Evolutionary conservation across 2,888 invertebrate genomes (phyloP).

Genomic region (Cerastis rubricosa): DNA sequence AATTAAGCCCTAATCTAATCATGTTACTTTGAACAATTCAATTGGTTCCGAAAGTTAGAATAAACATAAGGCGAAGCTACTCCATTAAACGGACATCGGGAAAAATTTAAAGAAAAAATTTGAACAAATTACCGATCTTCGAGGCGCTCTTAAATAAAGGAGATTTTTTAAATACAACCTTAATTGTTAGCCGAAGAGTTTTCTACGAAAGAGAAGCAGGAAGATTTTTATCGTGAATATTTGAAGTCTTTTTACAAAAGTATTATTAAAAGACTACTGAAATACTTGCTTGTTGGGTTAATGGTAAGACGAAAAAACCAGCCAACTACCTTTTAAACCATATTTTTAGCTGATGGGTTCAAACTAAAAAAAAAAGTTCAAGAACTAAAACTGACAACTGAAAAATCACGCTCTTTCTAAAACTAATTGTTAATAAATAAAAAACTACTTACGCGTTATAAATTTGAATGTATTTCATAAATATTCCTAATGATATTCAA

Average conservation of each 20-base stretch:
- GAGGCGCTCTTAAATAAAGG: conserved; percentile 82
- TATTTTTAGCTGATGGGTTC: no score
- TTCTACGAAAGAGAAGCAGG: conserved; percentile 71
- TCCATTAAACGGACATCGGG: conserved; percentile 86
- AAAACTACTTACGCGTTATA: no score
- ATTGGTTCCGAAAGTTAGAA: conserved; percentile 82
- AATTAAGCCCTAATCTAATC: conserved; percentile 77
- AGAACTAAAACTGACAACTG: no score
- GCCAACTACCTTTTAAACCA: no score
- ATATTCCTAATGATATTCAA: no score
- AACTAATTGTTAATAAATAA: no score
- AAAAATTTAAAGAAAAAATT: conserved; percentile 86
- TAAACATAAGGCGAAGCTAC: conserved; percentile 81
- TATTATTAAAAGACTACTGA: no score
- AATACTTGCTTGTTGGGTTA: no score
- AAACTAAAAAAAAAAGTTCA: no score
- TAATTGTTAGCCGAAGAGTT: conserved; percentile 83
- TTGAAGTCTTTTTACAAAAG: not conserved
- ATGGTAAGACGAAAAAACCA: no score
- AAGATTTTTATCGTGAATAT: conserved; percentile 22
- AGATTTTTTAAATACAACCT: conserved; percentile 85
- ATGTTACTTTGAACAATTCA: conserved; percentile 79
- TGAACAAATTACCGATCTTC: conserved; percentile 87
- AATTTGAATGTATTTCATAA: no score
- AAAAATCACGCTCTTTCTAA: no score